Evolutionary conservation across 2,888 invertebrate genomes (phyloP).

Genomic region (Anticlea derivata): DNA sequence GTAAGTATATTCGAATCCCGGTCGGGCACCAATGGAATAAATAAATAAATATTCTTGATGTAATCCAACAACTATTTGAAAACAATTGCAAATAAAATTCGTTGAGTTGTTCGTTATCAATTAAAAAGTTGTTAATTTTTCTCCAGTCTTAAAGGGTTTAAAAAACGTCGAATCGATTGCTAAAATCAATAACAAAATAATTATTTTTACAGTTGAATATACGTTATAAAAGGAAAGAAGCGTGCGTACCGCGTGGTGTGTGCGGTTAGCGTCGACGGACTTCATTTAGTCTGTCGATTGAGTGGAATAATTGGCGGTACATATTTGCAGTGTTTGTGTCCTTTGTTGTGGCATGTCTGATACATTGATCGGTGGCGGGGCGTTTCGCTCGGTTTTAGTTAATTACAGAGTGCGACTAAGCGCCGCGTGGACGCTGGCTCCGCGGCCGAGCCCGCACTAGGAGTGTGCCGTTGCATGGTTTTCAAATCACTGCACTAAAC

Average conservation of each 20-base stretch:
- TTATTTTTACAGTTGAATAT: not conserved
- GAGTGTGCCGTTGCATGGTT: too few species aligned
- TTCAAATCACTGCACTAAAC: too few species aligned
- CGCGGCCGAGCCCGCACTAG: slow-evolving; percentile 44
- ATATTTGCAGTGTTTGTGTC: slow-evolving; percentile 61
- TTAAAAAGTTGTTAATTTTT: not conserved
- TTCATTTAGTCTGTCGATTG: slow-evolving; percentile 33
- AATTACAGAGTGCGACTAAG: slow-evolving; percentile 74
- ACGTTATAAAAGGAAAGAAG: slow-evolving; percentile 4
- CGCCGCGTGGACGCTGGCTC: slow-evolving; percentile 47
- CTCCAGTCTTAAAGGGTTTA: not conserved
- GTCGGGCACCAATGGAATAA: too few species aligned
- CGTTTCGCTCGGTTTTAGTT: slow-evolving; percentile 71
- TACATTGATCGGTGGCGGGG: slow-evolving; percentile 41
- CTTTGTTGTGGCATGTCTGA: slow-evolving; percentile 58
- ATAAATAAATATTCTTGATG: too few species aligned
- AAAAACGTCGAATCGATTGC: not conserved
- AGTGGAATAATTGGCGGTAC: slow-evolving; percentile 52
- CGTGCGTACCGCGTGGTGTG: not conserved
- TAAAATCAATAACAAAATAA: slow-evolving; percentile 7
- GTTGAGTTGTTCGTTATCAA: not conserved
- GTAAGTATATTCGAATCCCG: too few species aligned
- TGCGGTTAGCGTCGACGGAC: slow-evolving; percentile 22
- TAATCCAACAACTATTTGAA: too few species aligned
- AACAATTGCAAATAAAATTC: too few species aligned